phyloP scores from a whole-genome alignment of 2,113 vertebrate species.

The Carassius gibelio region DNA sequence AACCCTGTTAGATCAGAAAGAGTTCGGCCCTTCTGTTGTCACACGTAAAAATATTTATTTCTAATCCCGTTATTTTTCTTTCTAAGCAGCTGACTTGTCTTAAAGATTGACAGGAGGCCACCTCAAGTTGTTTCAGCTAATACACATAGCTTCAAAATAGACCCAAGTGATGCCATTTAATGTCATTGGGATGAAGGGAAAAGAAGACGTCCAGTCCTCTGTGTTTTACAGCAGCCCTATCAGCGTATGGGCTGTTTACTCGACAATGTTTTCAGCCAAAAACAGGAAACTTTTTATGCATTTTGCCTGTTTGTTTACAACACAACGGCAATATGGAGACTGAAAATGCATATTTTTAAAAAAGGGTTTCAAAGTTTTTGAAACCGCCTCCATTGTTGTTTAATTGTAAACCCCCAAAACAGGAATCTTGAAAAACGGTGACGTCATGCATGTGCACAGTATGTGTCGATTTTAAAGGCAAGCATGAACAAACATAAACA shows the following conservation, averaged over 20 bases:
- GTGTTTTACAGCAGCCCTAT: conserved; percentile 67
- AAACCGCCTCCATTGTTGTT: too few species aligned
- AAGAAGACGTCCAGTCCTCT: conserved; percentile 55
- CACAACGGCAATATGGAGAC: too few species aligned
- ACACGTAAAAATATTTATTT: background rate
- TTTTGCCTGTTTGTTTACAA: too few species aligned
- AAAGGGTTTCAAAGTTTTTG: too few species aligned
- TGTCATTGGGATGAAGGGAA: conserved; percentile 22
- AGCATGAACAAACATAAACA: too few species aligned
- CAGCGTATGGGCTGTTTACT: conserved; percentile 46
- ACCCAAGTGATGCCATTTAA: conserved; percentile 20
- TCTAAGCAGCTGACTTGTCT: background rate
- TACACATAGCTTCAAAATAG: conserved; percentile 18
- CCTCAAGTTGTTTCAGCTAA: background rate
- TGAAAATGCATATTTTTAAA: too few species aligned
- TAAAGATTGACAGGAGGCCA: background rate
- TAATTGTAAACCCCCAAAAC: too few species aligned
- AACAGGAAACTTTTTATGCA: background rate
- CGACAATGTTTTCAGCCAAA: too few species aligned
- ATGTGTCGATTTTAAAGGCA: too few species aligned
- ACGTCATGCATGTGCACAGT: too few species aligned
- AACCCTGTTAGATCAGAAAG: background rate
- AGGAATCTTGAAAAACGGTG: too few species aligned
- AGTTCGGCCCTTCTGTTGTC: background rate
- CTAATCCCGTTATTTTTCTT: background rate